A percentile compares a stretch with the other conserved stretches of the same genome.
Evolutionary conservation across 92 coral and sea anemone genomes (phyloP).

Genomic region (Paramuricea clavata): DNA sequence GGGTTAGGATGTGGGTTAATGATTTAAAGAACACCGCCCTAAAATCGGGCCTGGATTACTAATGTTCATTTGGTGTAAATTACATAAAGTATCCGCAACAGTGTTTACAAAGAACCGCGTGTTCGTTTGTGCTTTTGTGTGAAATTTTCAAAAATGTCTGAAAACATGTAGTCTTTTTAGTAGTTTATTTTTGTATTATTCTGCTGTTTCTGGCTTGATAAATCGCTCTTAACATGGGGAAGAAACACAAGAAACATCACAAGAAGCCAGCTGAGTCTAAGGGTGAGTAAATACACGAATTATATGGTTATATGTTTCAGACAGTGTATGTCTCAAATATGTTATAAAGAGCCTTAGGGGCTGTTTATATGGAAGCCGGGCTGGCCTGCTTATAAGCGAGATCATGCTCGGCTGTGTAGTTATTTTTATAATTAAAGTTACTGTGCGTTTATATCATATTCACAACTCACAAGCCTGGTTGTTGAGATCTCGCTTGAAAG

Average conservation of each 20-base stretch:
- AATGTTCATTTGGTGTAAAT: neutral
- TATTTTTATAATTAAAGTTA: no score
- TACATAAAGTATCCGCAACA: neutral
- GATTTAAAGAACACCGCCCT: neutral
- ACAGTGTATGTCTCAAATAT: neutral
- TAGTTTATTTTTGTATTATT: neutral
- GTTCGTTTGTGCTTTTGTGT: neutral
- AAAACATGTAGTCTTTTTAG: neutral
- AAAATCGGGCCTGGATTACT: neutral
- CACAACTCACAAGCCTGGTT: no score
- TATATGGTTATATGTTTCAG: neutral
- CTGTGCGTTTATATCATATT: no score
- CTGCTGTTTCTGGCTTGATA: neutral
- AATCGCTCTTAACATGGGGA: constrained; percentile 73
- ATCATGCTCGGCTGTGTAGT: no score
- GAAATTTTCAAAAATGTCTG: neutral
- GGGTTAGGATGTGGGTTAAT: no score
- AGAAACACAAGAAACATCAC: constrained; percentile 95
- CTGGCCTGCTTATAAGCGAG: no score
- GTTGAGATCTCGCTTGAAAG: no score
- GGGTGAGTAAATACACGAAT: constrained; percentile 52
- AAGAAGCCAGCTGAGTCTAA: constrained; percentile 80
- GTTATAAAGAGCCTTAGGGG: no score
- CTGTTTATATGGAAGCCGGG: no score
- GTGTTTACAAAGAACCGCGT: neutral